Base-by-base conservation (phyloP, 2,113 vertebrate genomes). In the Platichthys flesus region DNA sequence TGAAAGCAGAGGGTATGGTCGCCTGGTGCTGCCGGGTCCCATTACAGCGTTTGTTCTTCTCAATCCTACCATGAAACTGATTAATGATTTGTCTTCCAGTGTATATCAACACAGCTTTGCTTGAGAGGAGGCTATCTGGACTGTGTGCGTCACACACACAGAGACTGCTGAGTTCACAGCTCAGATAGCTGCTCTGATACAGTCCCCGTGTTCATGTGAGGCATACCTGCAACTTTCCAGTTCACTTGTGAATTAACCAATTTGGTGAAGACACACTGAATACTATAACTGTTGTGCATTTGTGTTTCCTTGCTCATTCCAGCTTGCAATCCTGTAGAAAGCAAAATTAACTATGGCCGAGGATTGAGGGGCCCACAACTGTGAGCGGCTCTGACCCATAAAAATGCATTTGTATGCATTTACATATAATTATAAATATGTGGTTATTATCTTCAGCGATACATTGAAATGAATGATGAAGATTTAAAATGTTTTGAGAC, bases 31-130 rank as follows among this genome's bases (percentile, higher is more conserved):
- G n/a, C 47, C 47, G 2, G 86, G 69, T 94, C 89, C 71, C 18
- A 49, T 94, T 94, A 81, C 93, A 66, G 47, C 42, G 68, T 90
- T 86, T 88, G 85, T 93, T 84, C 67, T 72, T 75, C 74, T 82
- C 83, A 80, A 14, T 82, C 61, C 85, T 42, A 74, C 77, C 79
- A 51, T 86, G 86, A 88, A 91, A 88, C 90, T 86, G 91, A 90
- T 91, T 93, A 92, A 89, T 85, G 91, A 92, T 89, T 93, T 90
- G 81, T 61, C 76, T 71, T 24, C 16, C 2, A 12, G 9, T 28
- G 51, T 52, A 60, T 71, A 24, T 81, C 62, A 73, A 23, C 59
- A 13, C 62, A 59, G 74, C 85, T 88, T 86, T 91, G 86, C 86
- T 89, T 90, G 76, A 78, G 23, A 47, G 64, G 24, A 68, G 21